These are phyloP conservation scores for Falco naumanni DNA, from an alignment of 2,797 vertebrate species.

Conservation along the genomic window DNA sequence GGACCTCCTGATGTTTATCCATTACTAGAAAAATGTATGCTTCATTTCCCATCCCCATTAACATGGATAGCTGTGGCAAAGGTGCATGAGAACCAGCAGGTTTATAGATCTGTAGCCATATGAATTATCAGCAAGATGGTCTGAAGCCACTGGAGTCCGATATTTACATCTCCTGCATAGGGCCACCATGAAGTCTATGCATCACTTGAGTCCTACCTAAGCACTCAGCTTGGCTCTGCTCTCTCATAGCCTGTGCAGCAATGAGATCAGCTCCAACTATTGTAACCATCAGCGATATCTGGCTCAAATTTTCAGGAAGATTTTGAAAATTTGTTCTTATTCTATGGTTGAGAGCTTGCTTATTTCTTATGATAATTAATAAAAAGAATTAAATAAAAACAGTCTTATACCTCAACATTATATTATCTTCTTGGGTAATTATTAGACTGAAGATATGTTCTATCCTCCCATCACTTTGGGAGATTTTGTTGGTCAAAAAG, in stretches of 20 bases:
- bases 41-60: slow-evolving; percentile 62
- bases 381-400: background rate
- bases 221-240: background rate
- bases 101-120: slow-evolving; percentile 55
- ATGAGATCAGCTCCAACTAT: background rate
- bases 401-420: background rate
- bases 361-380: background rate
- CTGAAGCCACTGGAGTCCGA: background rate
- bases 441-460: background rate
- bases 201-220: slow-evolving; percentile 9
- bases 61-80: slow-evolving; percentile 50
- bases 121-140: slow-evolving; percentile 62
- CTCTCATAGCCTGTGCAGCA: background rate
- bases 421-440: background rate
- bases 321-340: background rate
- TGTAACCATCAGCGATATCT: background rate
- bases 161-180: slow-evolving; percentile 25
- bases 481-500: background rate
- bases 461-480: background rate
- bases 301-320: background rate
- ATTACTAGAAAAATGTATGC: slow-evolving; percentile 62
- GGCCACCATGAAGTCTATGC: background rate
- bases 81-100: slow-evolving; percentile 49
- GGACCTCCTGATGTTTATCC: slow-evolving; percentile 59
- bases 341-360: background rate